Percentiles rank a stretch among this genome's conserved stretches.
These are phyloP conservation scores for Laspeyria flexula DNA, from an alignment of 2,888 invertebrate species.

Conservation along the genomic window DNA sequence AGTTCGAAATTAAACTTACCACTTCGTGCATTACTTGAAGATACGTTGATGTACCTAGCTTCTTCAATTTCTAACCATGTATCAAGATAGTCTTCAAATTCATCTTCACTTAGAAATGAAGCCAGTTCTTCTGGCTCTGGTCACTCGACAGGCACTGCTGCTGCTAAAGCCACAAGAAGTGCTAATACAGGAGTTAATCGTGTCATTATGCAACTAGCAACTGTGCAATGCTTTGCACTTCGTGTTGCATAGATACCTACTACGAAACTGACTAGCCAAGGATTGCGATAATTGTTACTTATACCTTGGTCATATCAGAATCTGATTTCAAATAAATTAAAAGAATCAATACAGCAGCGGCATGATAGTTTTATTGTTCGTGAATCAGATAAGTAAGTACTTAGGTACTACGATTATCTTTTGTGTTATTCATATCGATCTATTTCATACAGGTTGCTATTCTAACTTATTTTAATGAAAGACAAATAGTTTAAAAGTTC, in stretches of 20 bases:
- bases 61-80: slow-evolving; percentile 65
- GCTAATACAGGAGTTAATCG: slow-evolving; percentile 40
- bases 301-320: background rate
- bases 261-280: background rate
- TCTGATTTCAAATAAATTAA: slow-evolving; percentile 1
- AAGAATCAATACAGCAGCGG: background rate
- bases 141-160: slow-evolving; percentile 45
- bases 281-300: background rate
- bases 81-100: slow-evolving; percentile 76
- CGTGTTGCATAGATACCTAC: background rate
- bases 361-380: background rate
- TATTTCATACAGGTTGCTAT: too few species aligned
- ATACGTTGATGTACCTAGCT: slow-evolving; percentile 49
- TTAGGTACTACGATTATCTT: background rate
- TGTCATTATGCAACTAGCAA: background rate
- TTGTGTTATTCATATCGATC: background rate
- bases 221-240: background rate
- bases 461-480: too few species aligned
- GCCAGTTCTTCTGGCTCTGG: slow-evolving; percentile 68
- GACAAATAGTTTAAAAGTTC: too few species aligned
- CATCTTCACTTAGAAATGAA: slow-evolving; percentile 66
- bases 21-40: slow-evolving; percentile 43
- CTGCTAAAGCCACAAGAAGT: slow-evolving; percentile 41
- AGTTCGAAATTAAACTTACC: slow-evolving; percentile 49
- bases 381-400: too few species aligned